Evolutionary conservation across 1,140 invertebrate genomes (phyloP).

Genomic region (Leptinotarsa texana): DNA sequence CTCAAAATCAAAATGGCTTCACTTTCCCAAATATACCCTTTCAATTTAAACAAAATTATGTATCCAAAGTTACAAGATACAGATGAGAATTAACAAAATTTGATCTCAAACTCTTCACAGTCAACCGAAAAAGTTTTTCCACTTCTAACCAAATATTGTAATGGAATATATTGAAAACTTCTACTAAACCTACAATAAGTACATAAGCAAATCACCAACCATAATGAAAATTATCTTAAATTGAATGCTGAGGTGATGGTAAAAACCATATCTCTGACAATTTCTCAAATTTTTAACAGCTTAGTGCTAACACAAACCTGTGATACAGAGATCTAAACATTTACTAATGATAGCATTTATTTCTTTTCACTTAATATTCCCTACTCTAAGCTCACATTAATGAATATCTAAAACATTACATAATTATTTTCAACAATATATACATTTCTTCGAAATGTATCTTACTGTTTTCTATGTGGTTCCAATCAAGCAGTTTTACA

Average conservation of each 20-base stretch:
- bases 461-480: conserved; percentile 33
- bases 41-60: too few species aligned
- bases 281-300: conserved; percentile 31
- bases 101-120: too few species aligned
- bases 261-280: conserved; percentile 35
- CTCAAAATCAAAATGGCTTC: too few species aligned
- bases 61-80: too few species aligned
- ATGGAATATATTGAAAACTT: neutral
- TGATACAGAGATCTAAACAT: conserved; percentile 48
- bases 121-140: too few species aligned
- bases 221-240: conserved; percentile 23
- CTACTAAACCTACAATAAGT: conserved; percentile 10
- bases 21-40: too few species aligned
- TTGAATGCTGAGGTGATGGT: conserved; percentile 31
- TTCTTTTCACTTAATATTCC: conserved; percentile 36
- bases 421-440: conserved; percentile 48
- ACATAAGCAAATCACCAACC: conserved; percentile 8
- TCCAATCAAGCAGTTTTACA: conserved; percentile 27
- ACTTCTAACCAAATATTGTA: too few species aligned
- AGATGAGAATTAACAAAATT: too few species aligned
- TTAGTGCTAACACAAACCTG: conserved; percentile 46
- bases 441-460: conserved; percentile 53
- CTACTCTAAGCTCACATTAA: conserved; percentile 52
- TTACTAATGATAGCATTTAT: conserved; percentile 43
- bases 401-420: conserved; percentile 54